Percentiles rank a stretch among this genome's conserved stretches.
Conservation (phyloP, 2,888 invertebrate genomes). For the Trichopoda pennipes region DNA sequence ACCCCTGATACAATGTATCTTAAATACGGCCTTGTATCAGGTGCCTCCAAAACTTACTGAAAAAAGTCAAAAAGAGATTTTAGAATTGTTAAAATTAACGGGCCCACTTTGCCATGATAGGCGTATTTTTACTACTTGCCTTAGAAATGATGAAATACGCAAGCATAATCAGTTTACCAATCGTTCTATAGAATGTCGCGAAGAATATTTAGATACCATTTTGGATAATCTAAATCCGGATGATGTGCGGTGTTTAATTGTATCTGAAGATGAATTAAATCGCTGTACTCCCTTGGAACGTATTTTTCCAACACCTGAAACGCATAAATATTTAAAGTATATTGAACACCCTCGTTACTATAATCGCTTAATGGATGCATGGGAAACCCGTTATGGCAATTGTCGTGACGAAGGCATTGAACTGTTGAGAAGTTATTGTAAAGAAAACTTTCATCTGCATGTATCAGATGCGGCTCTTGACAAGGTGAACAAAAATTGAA, state of each 20-base stretch:
- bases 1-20: constrained; percentile 92
- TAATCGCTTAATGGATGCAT: constrained; percentile 94
- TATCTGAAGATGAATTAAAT: constrained; percentile 93
- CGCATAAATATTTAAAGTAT: constrained; percentile 90
- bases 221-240: constrained; percentile 93
- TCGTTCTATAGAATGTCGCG: constrained; percentile 77
- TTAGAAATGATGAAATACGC: constrained; percentile 86
- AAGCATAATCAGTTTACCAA: constrained; percentile 81
- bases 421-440: constrained; percentile 85
- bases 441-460: constrained; percentile 87
- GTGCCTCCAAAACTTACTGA: constrained; percentile 80
- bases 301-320: constrained; percentile 90
- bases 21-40: constrained; percentile 96
- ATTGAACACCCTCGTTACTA: constrained; percentile 93
- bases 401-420: constrained; percentile 83
- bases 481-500: constrained; percentile 71
- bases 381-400: constrained; percentile 89
- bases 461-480: constrained; percentile 83
- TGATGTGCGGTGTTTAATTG: constrained; percentile 92
- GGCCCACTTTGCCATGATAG: constrained; percentile 85
- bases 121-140: constrained; percentile 85
- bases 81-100: constrained; percentile 76
- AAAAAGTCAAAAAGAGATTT: constrained; percentile 78
- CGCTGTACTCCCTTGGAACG: constrained; percentile 87
- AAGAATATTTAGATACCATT: constrained; percentile 87